Evolutionary conservation across 2,797 vertebrate species (phyloP), one percentile per base, ranked within the genome.

Genomic region (Caiman crocodilus): DNA sequence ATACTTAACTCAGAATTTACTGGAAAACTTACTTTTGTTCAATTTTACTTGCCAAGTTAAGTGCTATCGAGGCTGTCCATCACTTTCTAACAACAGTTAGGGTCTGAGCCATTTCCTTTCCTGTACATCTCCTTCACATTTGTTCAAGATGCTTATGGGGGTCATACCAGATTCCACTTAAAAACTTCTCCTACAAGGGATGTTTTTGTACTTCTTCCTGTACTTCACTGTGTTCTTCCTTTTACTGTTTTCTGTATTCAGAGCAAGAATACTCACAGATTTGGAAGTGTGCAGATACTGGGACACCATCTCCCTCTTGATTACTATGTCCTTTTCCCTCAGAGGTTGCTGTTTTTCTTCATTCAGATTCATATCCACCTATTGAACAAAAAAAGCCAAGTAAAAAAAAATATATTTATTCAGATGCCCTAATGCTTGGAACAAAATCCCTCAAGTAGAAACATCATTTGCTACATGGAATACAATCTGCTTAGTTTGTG

Each of bases 301-400:
- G 77, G 98, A 99, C 61, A 99, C 98, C 99, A 99, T 99, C 97
- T 99, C 99, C 95, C 99, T 98, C 96, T 99, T 99, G 94, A 99
- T 99, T 73, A 92, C 42, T 32, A 99, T 99, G 96, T 99, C 98
- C 94, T 99, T 99, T 87, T 96, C 96, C 92, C 99, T 97, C 67
- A 99, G 96, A 75, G 99, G 99, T 78, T 97, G 98, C 97, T 99
- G 99, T 90, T 99, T 99, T 96, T 99, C 98, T 69, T 98, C 98
- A 58, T 99, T 99, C 91, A 99, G 98, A 96, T 99, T 99, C 99
- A 99, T 99, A 94, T 99, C 99, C 96, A 98, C 96, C 99, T 99
- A 85, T 63, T 0, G 86, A 78, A 78, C 4, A 21, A 58, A 83
- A 5, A 10, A 7, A 60, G 1, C 1, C 6, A 5, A 28, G 1